Percentiles rank a stretch among this genome's conserved stretches.
These are phyloP conservation scores for Neogobius melanostomus DNA, from an alignment of 2,113 vertebrate genomes.

Conservation along the genomic window DNA sequence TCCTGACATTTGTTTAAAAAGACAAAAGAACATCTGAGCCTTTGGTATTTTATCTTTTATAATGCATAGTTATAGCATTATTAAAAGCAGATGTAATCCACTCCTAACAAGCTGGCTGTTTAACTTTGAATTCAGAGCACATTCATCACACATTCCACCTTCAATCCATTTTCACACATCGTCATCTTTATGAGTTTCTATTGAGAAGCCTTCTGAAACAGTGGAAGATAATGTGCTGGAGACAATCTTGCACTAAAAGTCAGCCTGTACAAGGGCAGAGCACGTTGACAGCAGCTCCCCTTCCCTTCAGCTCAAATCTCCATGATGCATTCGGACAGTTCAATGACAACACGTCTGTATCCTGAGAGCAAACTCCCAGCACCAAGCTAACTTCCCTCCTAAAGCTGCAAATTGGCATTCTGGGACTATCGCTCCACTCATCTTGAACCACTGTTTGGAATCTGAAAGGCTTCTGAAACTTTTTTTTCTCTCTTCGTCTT, in stretches of 20 bases:
- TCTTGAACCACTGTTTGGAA: slow-evolving; percentile 59
- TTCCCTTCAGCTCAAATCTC: slow-evolving; percentile 66
- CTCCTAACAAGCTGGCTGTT: too few species aligned
- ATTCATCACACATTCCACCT: too few species aligned
- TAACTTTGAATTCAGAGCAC: too few species aligned
- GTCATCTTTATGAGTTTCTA: neutral
- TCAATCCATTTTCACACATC: neutral
- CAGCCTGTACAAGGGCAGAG: slow-evolving; percentile 47
- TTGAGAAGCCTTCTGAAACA: slow-evolving; percentile 19
- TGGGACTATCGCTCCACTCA: slow-evolving; percentile 59
- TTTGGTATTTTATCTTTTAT: too few species aligned
- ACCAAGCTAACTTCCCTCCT: slow-evolving; percentile 49
- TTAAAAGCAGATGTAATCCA: too few species aligned
- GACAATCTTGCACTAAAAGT: slow-evolving; percentile 38
- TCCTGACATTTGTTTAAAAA: too few species aligned
- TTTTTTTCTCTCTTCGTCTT: slow-evolving; percentile 49
- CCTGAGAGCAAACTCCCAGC: slow-evolving; percentile 42
- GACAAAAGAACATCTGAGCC: too few species aligned
- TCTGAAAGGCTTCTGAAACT: slow-evolving; percentile 69
- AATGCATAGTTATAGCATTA: too few species aligned
- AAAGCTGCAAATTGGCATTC: slow-evolving; percentile 70
- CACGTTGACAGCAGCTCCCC: slow-evolving; percentile 53
- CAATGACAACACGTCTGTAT: slow-evolving; percentile 72
- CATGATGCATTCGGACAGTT: slow-evolving; percentile 67
- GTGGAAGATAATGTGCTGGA: slow-evolving; percentile 22